phyloP scores from a whole-genome alignment of 1,140 invertebrate genomes.

The Drosophila busckii region DNA sequence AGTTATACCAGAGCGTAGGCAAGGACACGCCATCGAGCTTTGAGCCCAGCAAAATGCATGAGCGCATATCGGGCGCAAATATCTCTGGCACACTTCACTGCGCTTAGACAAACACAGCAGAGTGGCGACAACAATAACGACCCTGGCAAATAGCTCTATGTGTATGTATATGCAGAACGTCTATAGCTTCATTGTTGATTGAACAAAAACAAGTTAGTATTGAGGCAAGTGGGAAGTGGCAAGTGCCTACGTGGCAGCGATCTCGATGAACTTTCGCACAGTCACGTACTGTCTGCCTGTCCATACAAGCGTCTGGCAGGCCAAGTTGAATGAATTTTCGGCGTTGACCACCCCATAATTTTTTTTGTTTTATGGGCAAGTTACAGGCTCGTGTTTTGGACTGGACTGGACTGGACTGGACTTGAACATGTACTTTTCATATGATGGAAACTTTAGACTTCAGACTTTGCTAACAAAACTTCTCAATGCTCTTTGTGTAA shows the following conservation, averaged over 20 bases:
- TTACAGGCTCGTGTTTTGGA: constrained; percentile 52
- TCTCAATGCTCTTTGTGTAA: constrained; percentile 54
- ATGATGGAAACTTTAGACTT: constrained; percentile 55
- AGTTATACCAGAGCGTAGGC: constrained; percentile 34
- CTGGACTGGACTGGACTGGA: constrained; percentile 66
- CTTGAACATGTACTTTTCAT: constrained; percentile 34
- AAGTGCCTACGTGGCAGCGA: constrained; percentile 36
- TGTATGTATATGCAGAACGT: constrained; percentile 8
- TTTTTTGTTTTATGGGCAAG: constrained; percentile 29
- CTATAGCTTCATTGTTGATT: constrained; percentile 65
- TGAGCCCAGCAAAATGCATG: constrained; percentile 52
- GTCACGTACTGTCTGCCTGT: constrained; percentile 8
- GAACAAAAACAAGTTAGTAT: constrained; percentile 62
- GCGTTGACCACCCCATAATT: constrained; percentile 70
- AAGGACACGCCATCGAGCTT: constrained; percentile 6
- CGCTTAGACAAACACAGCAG: constrained; percentile 58
- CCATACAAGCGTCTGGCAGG: constrained; percentile 20
- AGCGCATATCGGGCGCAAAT: constrained; percentile 62
- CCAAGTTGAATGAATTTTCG: no score
- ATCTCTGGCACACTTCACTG: constrained; percentile 69
- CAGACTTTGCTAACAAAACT: constrained; percentile 30
- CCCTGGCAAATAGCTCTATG: constrained; percentile 7
- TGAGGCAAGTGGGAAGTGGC: constrained; percentile 26
- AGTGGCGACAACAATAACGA: constrained; percentile 23
- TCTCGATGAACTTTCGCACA: constrained; percentile 21